Conservation (phyloP, 2,888 invertebrate species). For the Agrochola macilenta region DNA sequence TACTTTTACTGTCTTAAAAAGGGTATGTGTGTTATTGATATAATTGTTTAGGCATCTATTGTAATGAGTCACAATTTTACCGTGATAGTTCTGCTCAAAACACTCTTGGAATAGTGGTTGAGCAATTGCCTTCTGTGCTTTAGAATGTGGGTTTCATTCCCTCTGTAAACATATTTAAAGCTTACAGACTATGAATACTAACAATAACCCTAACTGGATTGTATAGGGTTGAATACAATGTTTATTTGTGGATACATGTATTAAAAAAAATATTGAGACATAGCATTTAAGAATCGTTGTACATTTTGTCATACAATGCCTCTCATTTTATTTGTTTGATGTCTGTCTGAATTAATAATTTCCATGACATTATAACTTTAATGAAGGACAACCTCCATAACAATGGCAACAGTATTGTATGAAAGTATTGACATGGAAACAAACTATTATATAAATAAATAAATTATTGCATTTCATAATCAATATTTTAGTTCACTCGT, state of each 20-base stretch:
- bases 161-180: no score
- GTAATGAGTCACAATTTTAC: not conserved
- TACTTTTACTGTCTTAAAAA: not conserved
- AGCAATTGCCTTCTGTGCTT: not conserved
- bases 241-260: not conserved
- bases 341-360: not conserved
- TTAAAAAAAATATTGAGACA: no score
- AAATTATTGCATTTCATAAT: no score
- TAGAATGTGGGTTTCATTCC: not conserved
- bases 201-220: not conserved
- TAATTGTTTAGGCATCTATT: not conserved
- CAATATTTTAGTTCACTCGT: no score
- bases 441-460: no score
- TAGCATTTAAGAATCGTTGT: no score
- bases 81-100: rapidly evolving
- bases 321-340: not conserved
- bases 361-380: no score
- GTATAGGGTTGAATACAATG: not conserved
- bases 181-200: no score
- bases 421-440: no score
- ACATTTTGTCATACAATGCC: not conserved
- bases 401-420: no score
- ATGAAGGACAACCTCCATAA: no score
- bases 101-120: not conserved
- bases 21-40: not conserved